A percentile compares a stretch with the other conserved stretches of the same genome.
phyloP scores from a whole-genome alignment of 2,888 invertebrate genomes.

The Parascotia fuliginaria region DNA sequence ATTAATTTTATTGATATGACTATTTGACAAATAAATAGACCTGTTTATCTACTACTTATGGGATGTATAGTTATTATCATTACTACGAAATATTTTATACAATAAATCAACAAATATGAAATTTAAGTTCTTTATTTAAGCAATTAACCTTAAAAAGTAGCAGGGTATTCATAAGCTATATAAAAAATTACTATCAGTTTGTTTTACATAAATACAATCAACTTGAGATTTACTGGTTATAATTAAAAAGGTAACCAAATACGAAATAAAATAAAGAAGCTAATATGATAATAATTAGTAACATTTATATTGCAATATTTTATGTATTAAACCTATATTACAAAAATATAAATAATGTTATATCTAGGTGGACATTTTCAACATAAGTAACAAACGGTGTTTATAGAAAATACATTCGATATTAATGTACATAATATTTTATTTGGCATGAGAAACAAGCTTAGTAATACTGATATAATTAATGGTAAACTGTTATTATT shows the following conservation, averaged over 20 bases:
- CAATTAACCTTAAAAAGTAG: too few species aligned
- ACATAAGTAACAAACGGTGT: too few species aligned
- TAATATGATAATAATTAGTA: slow-evolving; percentile 14
- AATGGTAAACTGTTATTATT: not conserved
- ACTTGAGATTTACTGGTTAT: slow-evolving; percentile 9
- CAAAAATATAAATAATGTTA: slow-evolving; percentile 1
- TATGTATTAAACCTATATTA: slow-evolving; percentile 1
- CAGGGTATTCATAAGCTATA: slow-evolving; percentile 6
- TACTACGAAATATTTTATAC: too few species aligned
- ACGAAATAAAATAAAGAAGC: slow-evolving; percentile 11
- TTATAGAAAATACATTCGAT: too few species aligned
- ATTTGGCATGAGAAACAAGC: not conserved
- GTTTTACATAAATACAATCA: slow-evolving; percentile 30
- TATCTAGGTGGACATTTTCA: too few species aligned
- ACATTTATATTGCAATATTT: slow-evolving; percentile 10
- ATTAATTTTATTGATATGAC: too few species aligned
- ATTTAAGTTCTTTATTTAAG: not conserved
- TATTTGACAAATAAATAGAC: too few species aligned
- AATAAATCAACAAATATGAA: too few species aligned
- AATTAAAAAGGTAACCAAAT: slow-evolving; percentile 13
- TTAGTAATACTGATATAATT: not conserved
- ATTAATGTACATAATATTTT: too few species aligned
- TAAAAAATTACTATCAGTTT: slow-evolving; percentile 27
- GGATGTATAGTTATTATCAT: too few species aligned
- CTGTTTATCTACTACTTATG: too few species aligned